Evolutionary conservation across 1,140 invertebrate species (phyloP), one percentile per base, ranked within the genome.

Genomic region (Venturia canescens): DNA sequence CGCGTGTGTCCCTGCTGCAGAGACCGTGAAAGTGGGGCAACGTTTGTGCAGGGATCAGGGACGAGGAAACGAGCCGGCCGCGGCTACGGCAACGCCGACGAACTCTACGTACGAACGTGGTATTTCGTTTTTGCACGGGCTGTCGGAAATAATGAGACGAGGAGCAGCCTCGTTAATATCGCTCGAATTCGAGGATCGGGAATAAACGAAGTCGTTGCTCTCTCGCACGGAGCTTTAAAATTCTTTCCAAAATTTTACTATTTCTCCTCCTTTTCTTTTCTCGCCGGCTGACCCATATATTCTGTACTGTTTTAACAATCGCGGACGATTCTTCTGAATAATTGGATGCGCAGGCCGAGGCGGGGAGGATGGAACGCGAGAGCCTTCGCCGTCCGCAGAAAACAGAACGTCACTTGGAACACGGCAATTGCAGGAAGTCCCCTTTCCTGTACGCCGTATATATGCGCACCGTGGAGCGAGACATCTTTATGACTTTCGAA

Each of bases 381-480:
- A 34, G 9, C 13, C 38, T 44, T 23, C 48, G 31, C 50, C 66
- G 78, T 53, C 82, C 16, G 63, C 23, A 83, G 78, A 79, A 60
- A 80, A 63, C 67, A 63, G 53, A 83, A 60, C 23, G 82, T 80
- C 82, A 78, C 60, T 83, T 83, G 74, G 75, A 67, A 75, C 53
- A 31, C 23, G 53, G 80, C 79, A 84, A 84, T 83, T 84, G 83
- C 82, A 84, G 82, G 82, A 84, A 84, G 82, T 80, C 71, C 26
- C 76, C 79, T 83, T 66, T 84, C 83, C 83, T 84, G 82, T 27
- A 48, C 79, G 57, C 74, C 53, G 38, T 76, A 13, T 72, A n/a
- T 63, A 44, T 60, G 63, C 34, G 31, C n/a, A 76, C 16, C 7
- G 38, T 66, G 16, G 11, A 11, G 44, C 44, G 29, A 21, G 44